Percentiles rank a stretch among this genome's conserved stretches.
Conservation (phyloP, 2,888 invertebrate species). For the Pecten maximus region DNA sequence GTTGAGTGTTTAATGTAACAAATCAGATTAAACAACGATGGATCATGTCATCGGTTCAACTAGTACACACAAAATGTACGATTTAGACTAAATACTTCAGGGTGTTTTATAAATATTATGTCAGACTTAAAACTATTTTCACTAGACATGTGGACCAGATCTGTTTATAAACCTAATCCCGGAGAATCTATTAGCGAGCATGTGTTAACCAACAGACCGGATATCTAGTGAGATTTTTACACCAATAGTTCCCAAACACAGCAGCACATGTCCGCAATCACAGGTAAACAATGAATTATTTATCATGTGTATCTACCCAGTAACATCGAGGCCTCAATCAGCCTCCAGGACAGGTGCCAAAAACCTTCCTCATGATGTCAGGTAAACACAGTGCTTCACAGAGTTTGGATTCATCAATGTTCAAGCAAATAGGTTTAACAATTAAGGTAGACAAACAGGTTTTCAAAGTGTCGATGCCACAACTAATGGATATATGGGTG, state of each 20-base stretch:
- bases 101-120: constrained; percentile 19
- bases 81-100: background rate
- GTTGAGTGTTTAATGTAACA: too few species aligned
- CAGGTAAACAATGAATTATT: background rate
- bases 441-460: too few species aligned
- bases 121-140: background rate
- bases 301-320: background rate
- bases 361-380: too few species aligned
- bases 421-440: background rate
- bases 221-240: background rate
- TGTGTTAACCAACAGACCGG: background rate
- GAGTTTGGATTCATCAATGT: background rate
- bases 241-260: background rate
- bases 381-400: too few species aligned
- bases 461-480: too few species aligned
- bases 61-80: background rate
- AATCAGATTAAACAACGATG: too few species aligned
- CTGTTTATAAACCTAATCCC: background rate
- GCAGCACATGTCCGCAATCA: constrained; percentile 8
- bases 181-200: background rate
- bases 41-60: background rate
- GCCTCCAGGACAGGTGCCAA: too few species aligned
- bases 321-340: background rate
- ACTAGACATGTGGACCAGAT: background rate
- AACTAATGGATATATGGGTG: too few species aligned